Evolutionary conservation across 1,140 invertebrate genomes (phyloP).

Genomic region (Drosophila saltans): DNA sequence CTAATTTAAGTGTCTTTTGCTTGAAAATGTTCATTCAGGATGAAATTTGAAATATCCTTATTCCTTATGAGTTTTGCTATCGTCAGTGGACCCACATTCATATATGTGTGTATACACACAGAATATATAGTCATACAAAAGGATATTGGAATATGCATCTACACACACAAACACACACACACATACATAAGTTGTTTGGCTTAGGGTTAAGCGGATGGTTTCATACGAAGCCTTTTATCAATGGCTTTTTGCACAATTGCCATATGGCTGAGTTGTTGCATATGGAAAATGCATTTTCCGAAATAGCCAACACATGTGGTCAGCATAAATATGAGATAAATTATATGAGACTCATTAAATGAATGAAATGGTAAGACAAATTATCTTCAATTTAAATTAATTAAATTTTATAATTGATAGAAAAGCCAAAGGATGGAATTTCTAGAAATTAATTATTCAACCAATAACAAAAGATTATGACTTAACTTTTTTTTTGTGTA

Average conservation of each 20-base stretch:
- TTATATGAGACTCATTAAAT: neutral
- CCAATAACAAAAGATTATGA: no score
- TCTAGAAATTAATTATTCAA: no score
- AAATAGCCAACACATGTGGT: neutral
- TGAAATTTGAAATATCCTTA: neutral
- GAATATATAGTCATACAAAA: neutral
- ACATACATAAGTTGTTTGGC: conserved; percentile 3
- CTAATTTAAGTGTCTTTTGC: neutral
- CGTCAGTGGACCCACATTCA: neutral
- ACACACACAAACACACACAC: neutral
- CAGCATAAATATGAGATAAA: conserved; percentile 3
- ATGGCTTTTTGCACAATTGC: conserved; percentile 10
- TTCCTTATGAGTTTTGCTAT: neutral
- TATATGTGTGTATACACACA: neutral
- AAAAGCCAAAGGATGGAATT: neutral
- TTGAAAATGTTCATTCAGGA: neutral
- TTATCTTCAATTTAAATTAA: conserved; percentile 4
- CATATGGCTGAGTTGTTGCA: conserved; percentile 5
- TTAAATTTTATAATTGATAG: conserved; percentile 7
- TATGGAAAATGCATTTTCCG: conserved; percentile 10
- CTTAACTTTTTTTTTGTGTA: no score
- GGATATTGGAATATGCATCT: neutral
- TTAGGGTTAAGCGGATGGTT: conserved; percentile 6
- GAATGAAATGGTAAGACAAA: neutral
- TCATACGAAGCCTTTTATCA: conserved; percentile 5